Conservation (phyloP, 2,888 invertebrate genomes). For the Anoplius nigerrimus region DNA sequence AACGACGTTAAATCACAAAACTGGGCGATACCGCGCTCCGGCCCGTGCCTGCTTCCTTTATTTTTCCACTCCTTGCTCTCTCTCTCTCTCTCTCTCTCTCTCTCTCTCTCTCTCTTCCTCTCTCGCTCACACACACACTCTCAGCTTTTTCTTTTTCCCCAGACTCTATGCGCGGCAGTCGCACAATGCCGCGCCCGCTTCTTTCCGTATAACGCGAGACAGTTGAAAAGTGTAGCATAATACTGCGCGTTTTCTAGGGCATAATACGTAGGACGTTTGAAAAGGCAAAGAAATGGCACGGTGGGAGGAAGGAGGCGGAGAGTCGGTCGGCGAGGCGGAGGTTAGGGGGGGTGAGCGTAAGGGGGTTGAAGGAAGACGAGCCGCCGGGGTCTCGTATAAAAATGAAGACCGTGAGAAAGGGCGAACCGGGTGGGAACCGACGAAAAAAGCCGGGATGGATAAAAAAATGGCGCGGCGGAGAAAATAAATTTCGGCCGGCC, state of each 20-base stretch:
- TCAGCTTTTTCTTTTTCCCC: background rate
- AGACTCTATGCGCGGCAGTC: background rate
- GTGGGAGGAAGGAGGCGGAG: background rate
- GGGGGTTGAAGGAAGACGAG: background rate
- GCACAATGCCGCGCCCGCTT: too few relatives aligned
- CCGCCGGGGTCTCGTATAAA: too few relatives aligned
- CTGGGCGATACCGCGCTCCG: too few relatives aligned
- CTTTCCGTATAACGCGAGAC: background rate
- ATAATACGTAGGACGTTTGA: slow-evolving; percentile 15
- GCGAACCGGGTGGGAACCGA: background rate
- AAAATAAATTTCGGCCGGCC: slow-evolving; percentile 33
- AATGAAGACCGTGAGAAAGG: too few relatives aligned
- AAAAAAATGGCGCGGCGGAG: slow-evolving; percentile 10
- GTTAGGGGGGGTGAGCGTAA: slow-evolving; percentile 6
- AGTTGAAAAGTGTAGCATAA: slow-evolving; percentile 16
- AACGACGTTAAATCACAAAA: too few relatives aligned
- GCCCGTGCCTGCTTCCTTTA: too few relatives aligned
- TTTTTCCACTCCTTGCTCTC: too few relatives aligned
- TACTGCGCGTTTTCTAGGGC: slow-evolving; percentile 2
- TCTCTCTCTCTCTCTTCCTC: background rate
- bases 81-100: background rate
- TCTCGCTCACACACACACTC: background rate
- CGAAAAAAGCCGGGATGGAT: background rate
- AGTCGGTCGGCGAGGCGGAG: slow-evolving; percentile 17
- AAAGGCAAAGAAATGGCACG: slow-evolving; percentile 10